phyloP scores from a whole-genome alignment of 2,113 vertebrate genomes.

The Mastomys coucha region DNA sequence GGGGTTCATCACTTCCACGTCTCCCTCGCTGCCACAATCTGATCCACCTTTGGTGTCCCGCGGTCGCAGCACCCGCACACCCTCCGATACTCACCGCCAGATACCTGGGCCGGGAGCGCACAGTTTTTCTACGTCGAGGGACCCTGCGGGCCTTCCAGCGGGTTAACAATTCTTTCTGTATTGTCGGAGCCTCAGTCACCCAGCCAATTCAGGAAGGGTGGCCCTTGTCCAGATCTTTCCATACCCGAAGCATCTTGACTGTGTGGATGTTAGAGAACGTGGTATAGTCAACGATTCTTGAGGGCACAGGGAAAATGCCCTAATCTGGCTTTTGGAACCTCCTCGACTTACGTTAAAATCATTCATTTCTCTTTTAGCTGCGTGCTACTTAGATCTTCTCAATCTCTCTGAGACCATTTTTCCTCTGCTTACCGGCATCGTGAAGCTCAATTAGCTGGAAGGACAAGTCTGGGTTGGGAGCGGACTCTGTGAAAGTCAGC shows the following conservation, averaged over 20 bases:
- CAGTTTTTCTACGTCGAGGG: constrained; percentile 47
- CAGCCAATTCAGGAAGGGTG: not conserved
- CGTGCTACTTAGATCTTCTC: not conserved
- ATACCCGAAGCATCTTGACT: not conserved
- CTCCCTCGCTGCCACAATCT: not conserved
- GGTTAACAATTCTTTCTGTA: not conserved
- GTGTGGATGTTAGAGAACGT: not conserved
- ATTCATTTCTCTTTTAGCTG: not conserved
- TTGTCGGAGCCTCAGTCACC: accelerated
- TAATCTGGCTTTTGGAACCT: not conserved
- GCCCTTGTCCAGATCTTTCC: not conserved
- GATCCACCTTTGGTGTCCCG: not conserved
- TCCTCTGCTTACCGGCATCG: not conserved
- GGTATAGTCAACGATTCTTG: not conserved
- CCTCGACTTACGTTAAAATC: not conserved
- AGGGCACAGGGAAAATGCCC: not conserved
- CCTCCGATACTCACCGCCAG: not conserved
- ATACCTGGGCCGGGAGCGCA: not conserved
- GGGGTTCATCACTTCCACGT: not conserved
- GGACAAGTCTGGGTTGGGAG: not conserved
- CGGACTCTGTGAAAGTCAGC: not conserved
- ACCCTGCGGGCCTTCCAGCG: constrained; percentile 17
- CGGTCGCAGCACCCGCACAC: not conserved
- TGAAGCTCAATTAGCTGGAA: not conserved
- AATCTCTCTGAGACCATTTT: constrained; percentile 12